Percentiles rank a stretch among this genome's conserved stretches.
Conservation (phyloP, 2,113 vertebrate species). For the Halcyon malimbica region DNA sequence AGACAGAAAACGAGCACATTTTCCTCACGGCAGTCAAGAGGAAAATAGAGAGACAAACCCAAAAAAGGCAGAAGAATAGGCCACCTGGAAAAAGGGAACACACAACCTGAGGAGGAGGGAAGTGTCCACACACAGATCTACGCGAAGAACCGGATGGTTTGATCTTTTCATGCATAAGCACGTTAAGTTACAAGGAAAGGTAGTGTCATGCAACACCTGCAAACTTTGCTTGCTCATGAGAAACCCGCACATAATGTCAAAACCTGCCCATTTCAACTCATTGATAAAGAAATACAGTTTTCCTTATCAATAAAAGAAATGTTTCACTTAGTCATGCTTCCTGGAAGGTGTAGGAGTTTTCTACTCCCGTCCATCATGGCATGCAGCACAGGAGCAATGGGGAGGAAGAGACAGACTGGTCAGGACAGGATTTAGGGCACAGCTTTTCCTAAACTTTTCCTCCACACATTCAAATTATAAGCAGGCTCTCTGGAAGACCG, state of each 20-base stretch:
- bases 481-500: not conserved
- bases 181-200: not conserved
- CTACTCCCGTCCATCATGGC: not conserved
- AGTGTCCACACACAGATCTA: not conserved
- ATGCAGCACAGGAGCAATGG: not conserved
- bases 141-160: not conserved
- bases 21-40: not conserved
- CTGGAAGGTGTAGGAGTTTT: not conserved
- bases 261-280: not conserved
- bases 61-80: not conserved
- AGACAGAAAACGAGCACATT: not conserved
- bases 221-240: not conserved
- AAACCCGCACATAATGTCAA: not conserved
- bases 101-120: not conserved
- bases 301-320: not conserved
- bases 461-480: not conserved
- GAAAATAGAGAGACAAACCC: not conserved
- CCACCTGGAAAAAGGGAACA: not conserved
- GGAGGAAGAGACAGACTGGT: not conserved
- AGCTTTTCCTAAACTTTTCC: not conserved
- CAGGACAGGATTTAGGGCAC: not conserved
- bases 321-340: not conserved
- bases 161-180: not conserved
- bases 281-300: not conserved
- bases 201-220: not conserved